phyloP scores from a whole-genome alignment of 1,140 invertebrate genomes.

The Apis dorsata region DNA sequence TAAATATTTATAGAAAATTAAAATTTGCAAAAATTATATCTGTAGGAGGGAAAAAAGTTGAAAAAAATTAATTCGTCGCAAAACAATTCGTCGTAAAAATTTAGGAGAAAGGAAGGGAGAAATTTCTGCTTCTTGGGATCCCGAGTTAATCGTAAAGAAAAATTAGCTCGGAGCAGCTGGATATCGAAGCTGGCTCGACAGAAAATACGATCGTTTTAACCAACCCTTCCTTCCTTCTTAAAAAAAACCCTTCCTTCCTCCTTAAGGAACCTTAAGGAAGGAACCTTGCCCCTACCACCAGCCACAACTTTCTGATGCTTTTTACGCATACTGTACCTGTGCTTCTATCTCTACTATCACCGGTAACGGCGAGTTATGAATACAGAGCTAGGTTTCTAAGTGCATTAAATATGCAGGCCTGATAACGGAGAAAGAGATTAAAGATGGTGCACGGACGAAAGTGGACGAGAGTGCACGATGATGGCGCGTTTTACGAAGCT shows the following conservation, averaged over 20 bases:
- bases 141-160: too few relatives aligned
- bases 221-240: background rate
- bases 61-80: too few relatives aligned
- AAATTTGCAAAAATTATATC: too few relatives aligned
- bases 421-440: conserved; percentile 65
- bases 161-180: too few relatives aligned
- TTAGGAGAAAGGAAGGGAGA: too few relatives aligned
- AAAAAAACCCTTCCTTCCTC: too few relatives aligned
- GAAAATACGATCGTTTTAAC: conserved; percentile 23
- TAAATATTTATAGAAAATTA: too few relatives aligned
- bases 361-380: conserved; percentile 64
- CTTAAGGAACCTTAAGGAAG: background rate
- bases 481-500: conserved; percentile 54
- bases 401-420: conserved; percentile 63
- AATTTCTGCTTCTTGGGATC: too few relatives aligned
- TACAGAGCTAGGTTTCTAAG: conserved; percentile 63
- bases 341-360: conserved; percentile 44
- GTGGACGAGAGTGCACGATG: background rate
- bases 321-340: conserved; percentile 42
- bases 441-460: background rate
- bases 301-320: conserved; percentile 41
- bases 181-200: too few relatives aligned
- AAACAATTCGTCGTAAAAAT: too few relatives aligned
- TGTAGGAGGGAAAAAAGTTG: too few relatives aligned
- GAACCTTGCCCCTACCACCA: conserved; percentile 6